Conservation (phyloP, 2,797 vertebrate genomes). For the Manis crassicaudata region DNA sequence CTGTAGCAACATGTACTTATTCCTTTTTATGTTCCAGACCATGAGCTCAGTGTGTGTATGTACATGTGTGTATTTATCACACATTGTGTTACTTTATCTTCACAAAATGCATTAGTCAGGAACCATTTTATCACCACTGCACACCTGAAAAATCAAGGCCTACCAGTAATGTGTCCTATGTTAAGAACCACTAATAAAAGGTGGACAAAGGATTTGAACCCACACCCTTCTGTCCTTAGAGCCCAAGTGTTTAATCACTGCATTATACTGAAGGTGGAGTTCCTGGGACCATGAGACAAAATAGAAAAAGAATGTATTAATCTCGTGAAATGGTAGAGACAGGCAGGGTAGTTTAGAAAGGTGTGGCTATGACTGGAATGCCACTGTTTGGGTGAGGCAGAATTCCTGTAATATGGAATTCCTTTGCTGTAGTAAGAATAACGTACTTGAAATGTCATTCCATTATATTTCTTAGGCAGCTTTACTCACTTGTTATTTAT, state of each 20-base stretch:
- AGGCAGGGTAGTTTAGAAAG: not conserved
- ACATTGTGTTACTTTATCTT: not conserved
- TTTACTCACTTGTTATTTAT: conserved; percentile 73
- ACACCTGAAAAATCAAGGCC: not conserved
- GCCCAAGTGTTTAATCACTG: not conserved
- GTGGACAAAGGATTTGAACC: not conserved
- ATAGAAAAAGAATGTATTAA: not conserved
- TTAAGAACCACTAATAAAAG: not conserved
- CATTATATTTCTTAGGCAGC: conserved; percentile 35
- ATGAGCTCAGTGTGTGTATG: not conserved
- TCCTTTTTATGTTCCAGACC: not conserved
- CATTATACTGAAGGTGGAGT: not conserved
- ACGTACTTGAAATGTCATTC: conserved; percentile 17
- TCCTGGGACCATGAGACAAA: not conserved
- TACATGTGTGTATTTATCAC: not conserved
- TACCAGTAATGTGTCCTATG: not conserved
- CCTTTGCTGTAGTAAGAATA: conserved; percentile 51
- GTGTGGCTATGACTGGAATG: not conserved
- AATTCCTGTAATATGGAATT: conserved; percentile 12
- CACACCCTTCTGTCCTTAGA: not conserved
- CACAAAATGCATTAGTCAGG: not conserved
- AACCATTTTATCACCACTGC: not conserved
- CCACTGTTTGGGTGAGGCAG: not conserved
- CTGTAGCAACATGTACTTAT: not conserved
- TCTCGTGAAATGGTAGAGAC: not conserved